Percentiles rank a stretch among this genome's conserved stretches.
Conservation (phyloP, 2,888 invertebrate genomes). For the Pristionchus japonicus region DNA sequence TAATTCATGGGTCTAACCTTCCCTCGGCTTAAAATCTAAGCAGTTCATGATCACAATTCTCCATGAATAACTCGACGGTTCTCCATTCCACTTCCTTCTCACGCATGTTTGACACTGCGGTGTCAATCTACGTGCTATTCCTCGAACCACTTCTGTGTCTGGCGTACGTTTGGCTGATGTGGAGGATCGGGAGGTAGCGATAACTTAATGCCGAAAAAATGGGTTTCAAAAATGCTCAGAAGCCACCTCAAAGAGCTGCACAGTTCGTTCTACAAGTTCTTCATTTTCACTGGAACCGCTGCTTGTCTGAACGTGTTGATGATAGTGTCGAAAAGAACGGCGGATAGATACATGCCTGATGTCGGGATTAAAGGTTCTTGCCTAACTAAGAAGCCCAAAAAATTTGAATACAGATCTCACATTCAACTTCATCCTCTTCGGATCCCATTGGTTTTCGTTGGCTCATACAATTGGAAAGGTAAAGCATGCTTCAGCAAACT, state of each 20-base stretch:
- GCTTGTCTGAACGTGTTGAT: neutral
- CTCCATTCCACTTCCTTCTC: neutral
- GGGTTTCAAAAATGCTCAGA: no score
- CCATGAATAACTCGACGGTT: neutral
- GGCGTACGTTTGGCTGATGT: conserved; percentile 8
- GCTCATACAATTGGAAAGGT: conserved; percentile 5
- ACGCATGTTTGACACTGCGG: neutral
- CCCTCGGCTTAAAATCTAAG: neutral
- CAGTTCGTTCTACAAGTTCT: neutral
- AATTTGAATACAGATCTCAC: neutral
- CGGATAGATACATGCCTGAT: neutral
- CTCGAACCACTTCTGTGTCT: neutral
- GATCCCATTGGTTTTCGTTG: neutral
- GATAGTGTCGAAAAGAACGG: neutral
- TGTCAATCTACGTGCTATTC: neutral
- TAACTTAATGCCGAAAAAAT: no score
- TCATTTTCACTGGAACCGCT: neutral
- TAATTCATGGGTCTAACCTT: neutral
- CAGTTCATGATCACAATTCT: neutral
- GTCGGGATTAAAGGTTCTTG: neutral
- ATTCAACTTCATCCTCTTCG: neutral
- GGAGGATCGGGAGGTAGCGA: neutral
- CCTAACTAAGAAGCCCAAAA: no score
- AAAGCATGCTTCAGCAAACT: no score
- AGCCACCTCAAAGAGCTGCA: neutral